Evolutionary conservation across 1,140 invertebrate species (phyloP), one percentile per base, ranked within the genome.

Genomic region (Venturia canescens): DNA sequence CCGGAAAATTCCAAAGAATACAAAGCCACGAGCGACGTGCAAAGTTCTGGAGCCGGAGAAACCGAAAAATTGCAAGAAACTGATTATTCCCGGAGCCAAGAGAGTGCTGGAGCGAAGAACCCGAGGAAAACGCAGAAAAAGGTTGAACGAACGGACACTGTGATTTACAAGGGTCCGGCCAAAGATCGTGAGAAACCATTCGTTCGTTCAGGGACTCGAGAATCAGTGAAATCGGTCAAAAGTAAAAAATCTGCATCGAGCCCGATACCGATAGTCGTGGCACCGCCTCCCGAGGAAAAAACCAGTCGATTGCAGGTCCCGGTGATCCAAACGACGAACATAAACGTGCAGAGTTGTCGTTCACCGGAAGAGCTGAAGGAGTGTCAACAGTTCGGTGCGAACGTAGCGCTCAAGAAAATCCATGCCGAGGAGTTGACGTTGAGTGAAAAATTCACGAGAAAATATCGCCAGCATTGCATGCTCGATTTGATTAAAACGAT

Each of bases 401-500:
- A 21, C n/a, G 75, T 69, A 21, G n/a, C 29, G 11, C 27, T 44
- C 27, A 69, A 76, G 71, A 67, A 77, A 50, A 50, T 48, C 31
- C 53, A 34, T 0, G 7, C 78, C 0, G 78, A 80, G 26, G 77
- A 75, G 21, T 50, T 48, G 53, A 27, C 23, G 5, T 72, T 82
- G 5, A 74, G 60, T 27, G 81, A 84, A 15, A 78, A 72, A 72
- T 75, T 86, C 21, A 76, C 21, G 5, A 76, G 78, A 11, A 88
- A 87, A 50, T 88, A 85, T 67, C 83, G 90, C 66, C 88, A 83
- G 70, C 82, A 80, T n/a, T 86, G 89, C 21, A 92, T 92, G 87
- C 57, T 86, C 6, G 89, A 91, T 11, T 57, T 92, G 1, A 89
- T 91, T 0, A 85, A 83, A 34, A 71, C 88, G n/a, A 91, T 92